A percentile compares a stretch with the other conserved stretches of the same genome.
Evolutionary conservation across 2,113 vertebrate species (phyloP).

Genomic region (Phrynosoma blainvillii): DNA sequence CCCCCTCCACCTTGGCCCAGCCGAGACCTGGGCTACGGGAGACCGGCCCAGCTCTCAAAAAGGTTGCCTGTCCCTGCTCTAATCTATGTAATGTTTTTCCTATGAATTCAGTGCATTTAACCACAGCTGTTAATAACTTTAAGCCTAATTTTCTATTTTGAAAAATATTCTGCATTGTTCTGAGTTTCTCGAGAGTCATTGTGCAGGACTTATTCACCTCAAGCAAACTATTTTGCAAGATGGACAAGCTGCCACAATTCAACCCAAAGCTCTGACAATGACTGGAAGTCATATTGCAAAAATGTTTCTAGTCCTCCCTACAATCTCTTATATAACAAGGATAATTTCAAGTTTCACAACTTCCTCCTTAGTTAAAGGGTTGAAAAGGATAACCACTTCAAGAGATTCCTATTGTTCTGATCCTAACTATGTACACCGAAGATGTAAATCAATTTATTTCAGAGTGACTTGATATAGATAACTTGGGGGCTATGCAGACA

Average conservation of each 20-base stretch:
- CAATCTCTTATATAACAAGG: background rate
- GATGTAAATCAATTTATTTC: background rate
- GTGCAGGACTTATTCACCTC: background rate
- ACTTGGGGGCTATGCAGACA: background rate
- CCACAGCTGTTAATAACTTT: background rate
- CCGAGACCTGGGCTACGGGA: no score
- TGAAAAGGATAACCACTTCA: background rate
- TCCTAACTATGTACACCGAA: background rate
- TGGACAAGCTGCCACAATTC: background rate
- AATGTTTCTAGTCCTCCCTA: background rate
- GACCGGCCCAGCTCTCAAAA: no score
- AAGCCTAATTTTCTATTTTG: background rate
- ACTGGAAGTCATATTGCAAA: background rate
- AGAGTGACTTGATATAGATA: background rate
- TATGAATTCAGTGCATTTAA: background rate
- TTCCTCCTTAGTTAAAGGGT: background rate
- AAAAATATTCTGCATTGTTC: background rate
- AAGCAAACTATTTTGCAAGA: background rate
- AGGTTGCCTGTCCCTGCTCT: no score
- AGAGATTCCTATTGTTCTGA: background rate
- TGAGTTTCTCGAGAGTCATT: background rate
- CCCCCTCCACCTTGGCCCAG: no score
- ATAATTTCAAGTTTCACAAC: background rate
- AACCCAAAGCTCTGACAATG: no score
- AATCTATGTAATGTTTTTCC: background rate